Percentiles rank a stretch among this genome's conserved stretches.
These are phyloP conservation scores for Lasioglossum figueresi DNA, from an alignment of 2,888 invertebrate genomes.

Conservation along the genomic window DNA sequence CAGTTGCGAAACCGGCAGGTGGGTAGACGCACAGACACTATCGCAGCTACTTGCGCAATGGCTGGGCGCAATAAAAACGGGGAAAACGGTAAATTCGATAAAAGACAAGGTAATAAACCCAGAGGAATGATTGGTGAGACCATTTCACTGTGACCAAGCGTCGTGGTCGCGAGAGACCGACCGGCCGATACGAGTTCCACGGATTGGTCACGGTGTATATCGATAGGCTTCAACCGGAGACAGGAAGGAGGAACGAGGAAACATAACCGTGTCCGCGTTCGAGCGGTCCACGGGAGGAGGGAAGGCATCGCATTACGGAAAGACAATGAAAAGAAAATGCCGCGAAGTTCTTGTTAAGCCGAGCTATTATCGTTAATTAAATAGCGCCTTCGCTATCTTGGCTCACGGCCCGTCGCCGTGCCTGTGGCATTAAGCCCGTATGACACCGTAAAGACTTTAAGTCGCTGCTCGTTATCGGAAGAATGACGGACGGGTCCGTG, in stretches of 20 bases:
- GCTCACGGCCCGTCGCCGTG: slow-evolving; percentile 67
- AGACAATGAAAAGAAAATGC: slow-evolving; percentile 76
- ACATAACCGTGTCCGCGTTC: slow-evolving; percentile 38
- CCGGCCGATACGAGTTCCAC: slow-evolving; percentile 21
- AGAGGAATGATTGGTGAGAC: neutral
- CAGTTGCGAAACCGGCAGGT: neutral
- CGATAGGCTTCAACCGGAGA: slow-evolving; percentile 21
- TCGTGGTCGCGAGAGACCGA: neutral
- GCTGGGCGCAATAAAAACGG: neutral
- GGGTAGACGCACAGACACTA: neutral
- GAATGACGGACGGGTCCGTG: slow-evolving; percentile 63
- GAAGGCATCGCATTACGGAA: slow-evolving; percentile 70
- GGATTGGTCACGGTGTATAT: slow-evolving; percentile 30
- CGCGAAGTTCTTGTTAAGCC: slow-evolving; percentile 73
- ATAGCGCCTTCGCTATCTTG: slow-evolving; percentile 74
- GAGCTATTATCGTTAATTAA: slow-evolving; percentile 79
- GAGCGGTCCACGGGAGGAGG: slow-evolving; percentile 4
- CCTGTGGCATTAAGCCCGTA: slow-evolving; percentile 67
- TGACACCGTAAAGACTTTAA: slow-evolving; percentile 72
- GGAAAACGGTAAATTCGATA: neutral
- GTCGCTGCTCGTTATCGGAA: slow-evolving; percentile 71
- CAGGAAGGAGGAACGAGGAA: slow-evolving; percentile 34
- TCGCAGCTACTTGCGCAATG: neutral
- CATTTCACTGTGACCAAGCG: neutral
- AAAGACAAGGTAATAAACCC: neutral